Conservation (phyloP, 2,113 vertebrate species). For the Tinamus guttatus region DNA sequence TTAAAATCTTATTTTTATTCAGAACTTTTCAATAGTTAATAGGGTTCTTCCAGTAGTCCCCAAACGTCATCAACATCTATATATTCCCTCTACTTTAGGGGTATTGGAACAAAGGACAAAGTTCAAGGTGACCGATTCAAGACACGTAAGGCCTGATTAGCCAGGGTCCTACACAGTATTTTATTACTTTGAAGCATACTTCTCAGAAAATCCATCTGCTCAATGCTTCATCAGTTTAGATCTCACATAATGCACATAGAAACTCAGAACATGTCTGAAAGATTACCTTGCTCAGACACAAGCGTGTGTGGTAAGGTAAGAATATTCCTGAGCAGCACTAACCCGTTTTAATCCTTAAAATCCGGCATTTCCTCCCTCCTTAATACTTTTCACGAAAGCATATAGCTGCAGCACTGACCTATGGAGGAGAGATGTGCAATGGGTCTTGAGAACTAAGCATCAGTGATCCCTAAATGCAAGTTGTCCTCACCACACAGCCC, state of each 20-base stretch:
- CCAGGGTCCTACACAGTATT: not conserved
- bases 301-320: not conserved
- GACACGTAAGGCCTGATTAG: not conserved
- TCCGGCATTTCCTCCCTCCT: not conserved
- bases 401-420: not conserved
- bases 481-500: not conserved
- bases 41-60: not conserved
- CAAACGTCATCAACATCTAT: not conserved
- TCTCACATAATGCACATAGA: not conserved
- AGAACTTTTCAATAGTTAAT: not conserved
- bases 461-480: not conserved
- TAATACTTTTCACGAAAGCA: not conserved
- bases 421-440: not conserved
- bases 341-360: not conserved
- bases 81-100: not conserved
- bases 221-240: not conserved
- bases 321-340: not conserved
- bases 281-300: not conserved
- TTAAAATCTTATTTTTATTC: not conserved
- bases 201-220: not conserved
- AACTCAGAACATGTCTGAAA: not conserved
- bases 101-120: not conserved
- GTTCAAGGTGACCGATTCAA: not conserved
- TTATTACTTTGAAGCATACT: not conserved
- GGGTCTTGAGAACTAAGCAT: no score